Base-by-base conservation (phyloP, 2,113 vertebrate genomes). In the Pungitius pungitius region DNA sequence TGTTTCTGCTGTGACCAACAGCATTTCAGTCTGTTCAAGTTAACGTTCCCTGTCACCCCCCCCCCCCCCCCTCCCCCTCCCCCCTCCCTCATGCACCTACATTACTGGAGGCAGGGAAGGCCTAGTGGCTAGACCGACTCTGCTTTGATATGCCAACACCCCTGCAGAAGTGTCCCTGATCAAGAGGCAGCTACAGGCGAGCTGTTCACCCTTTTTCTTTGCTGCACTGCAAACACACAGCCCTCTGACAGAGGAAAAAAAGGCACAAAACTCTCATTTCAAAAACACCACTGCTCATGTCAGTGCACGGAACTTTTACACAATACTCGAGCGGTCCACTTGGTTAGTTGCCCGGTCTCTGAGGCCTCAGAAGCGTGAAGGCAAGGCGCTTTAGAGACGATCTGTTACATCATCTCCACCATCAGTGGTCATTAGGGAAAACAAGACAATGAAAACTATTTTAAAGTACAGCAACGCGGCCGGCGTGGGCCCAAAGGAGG, bases 371-470 rank as follows among this genome's bases (percentile, higher is more conserved):
- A 79, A 30, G 61, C 64, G 75, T 57, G 51, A 79, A 64, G 57
- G 81, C 61, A 52, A 56, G 73, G 76, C 70, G 78, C 49, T 80
- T 59, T 22, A 70, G 51, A 80, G 77, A 86, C 69, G 27, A 81
- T 80, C 73, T 85, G 59, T 69, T 81, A 80, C 78, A 88, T 76
- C 64, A 75, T 74, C 15, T 10, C 43, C 24, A 35, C 43, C 37
- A 70, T 83, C 77, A 54, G 66, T 13, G 9, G 54, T 79, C 86
- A 85, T 84, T 80, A 76, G 73, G 82, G 78, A 79, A 68, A 56
- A 40, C 47, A 78, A 80, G 77, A 77, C 81, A 87, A 79, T 85
- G 64, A 85, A 77, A 87, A 65, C 63, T 70, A 84, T 77, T 85
- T 85, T 69, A 59, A 60, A 85, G 65, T 55, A 45, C 73, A 70